Base-by-base conservation (phyloP, 2,113 vertebrate genomes). In the Chauna torquata region DNA sequence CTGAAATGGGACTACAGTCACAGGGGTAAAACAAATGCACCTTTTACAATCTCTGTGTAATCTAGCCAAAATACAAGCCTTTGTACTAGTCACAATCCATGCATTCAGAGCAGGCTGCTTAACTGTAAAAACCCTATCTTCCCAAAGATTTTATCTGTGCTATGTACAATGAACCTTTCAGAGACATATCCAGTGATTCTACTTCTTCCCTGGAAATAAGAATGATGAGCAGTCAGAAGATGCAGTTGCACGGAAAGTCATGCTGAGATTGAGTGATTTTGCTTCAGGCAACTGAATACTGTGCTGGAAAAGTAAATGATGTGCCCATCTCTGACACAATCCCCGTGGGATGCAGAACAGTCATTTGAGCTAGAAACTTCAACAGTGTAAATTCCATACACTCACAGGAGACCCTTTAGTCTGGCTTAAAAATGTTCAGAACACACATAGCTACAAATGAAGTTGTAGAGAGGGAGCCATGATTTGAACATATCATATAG, bases 201-300 rank as follows among this genome's bases (percentile, higher is more conserved):
- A 34, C 49, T 93, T 90, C 49, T 90, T 96, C 75, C 77, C 34
- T 94, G 90, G 90, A 94, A 94, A 93, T 49, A 52, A 54, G 68
- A 92, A 61, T 49, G 74, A 94, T 49, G 40, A 69, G 27, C 47
- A 96, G 78, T 94, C 90, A 96, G 87, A 69, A 95, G 77, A 91
- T 11, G 28, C 18, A 57, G 86, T 28, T 82, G 52, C 40, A 85
- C 49, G 89, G 70, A 95, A 94, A 93, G 91, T 88, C 87, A 90
- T 0, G 1, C 40, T 85, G 62, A 79, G 23, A 14, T 23, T 84
- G 69, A 92, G 50, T 82, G 84, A 64, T 82, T 52, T 57, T 79
- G 62, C 57, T 87, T 91, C 12, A 30, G 65, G 61, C 70, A 90
- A 69, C 23, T 57, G 44, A 87, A 52, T 47, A n/a, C 7, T 52